Base-by-base conservation (phyloP, 2,888 invertebrate genomes). In the Drosophila barbarae region DNA sequence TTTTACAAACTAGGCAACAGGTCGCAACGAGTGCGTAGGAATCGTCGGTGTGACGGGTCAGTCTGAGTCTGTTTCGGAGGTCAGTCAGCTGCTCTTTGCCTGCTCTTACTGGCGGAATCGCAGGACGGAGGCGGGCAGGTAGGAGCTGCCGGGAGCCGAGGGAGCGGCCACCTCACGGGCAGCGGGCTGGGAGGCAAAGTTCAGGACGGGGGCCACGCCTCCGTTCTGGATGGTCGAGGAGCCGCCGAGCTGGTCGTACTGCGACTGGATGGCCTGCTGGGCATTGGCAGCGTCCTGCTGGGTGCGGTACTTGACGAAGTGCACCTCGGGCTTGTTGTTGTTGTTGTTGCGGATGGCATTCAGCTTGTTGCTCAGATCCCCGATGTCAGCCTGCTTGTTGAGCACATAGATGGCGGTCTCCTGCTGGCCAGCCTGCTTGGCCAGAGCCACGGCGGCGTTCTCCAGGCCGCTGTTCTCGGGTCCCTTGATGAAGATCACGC, bases 401-500 rank as follows among this genome's bases (percentile, higher is more conserved):
- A 87, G 78, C 5, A 86, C 85, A 65, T 87, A 87, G 60, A 87
- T 87, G 61, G 86, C 87, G 3, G 89, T 88, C 58, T 83, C 83
- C 30, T 88, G 87, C 39, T 88, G 82, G 3, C 74, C 76, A 51
- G 86, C 77, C 41, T 85, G 83, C 58, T 77, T 85, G 53, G 85
- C 86, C 65, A 87, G 63, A 4, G 76, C 68, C 5, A 86, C 56
- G 12, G 81, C 88, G 32, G 87, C 87, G 54, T 87, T 73, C 59
- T 87, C 83, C 12, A 87, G 30, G 9, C 84, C 88, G 13, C 69
- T 85, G 58, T 87, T 74, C 68, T 88, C 88, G 64, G 89, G 89
- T 35, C 88, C 85, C 77, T 88, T 89, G 53, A 89, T 88, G 74
- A 89, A 89, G 23, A 89, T 63, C 10, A 89, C 88, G 21, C 89